Base-by-base conservation (phyloP, 2,797 vertebrate species). In the Peromyscus nudipes region DNA sequence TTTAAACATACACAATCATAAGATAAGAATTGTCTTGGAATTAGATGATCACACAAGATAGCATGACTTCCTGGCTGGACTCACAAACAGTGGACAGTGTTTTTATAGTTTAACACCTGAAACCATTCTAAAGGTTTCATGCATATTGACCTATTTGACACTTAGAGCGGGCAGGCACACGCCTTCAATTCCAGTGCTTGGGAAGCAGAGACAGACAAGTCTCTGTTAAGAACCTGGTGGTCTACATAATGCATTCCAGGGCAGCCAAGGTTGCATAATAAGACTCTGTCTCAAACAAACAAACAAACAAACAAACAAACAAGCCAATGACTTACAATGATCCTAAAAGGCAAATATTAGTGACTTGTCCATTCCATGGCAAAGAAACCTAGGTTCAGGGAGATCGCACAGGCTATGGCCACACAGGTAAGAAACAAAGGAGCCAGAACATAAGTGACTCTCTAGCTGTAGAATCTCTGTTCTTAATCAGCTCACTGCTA, bases 21-120 rank as follows among this genome's bases (percentile, higher is more conserved):
- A 34, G 23, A 52, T 65, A 16, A 89, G 79, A 89, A 94, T 73
- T 85, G 25, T 82, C 60, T 60, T 81, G 25, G 80, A 92, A 46
- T 37, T 64, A 82, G 31, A 62, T 37, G 52, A 27, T 82, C 92
- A 76, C 31, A 96, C 6, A 83, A 91, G 67, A 92, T 40, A 77
- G 13, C 11, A 79, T 3, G 77, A 43, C 49, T 92, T 94, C 60
- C 29, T 89, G 4, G 55, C 43, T 89, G 27, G 34, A 92, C 79
- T 88, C 64, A 65, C 57, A 97, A 94, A 92, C 37, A 73, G 79
- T 57, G 52, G 55, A 29, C 77, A 52, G 11, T 46, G 84, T 17
- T 83, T 88, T 29, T 19, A 46, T 9, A 23, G 29, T 37, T 34
- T 34, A 7, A 6, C 64, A 37, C 76, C 31, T 88, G 83, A 65